phyloP scores from a whole-genome alignment of 2,113 vertebrate species.

The Dasyornis broadbenti region DNA sequence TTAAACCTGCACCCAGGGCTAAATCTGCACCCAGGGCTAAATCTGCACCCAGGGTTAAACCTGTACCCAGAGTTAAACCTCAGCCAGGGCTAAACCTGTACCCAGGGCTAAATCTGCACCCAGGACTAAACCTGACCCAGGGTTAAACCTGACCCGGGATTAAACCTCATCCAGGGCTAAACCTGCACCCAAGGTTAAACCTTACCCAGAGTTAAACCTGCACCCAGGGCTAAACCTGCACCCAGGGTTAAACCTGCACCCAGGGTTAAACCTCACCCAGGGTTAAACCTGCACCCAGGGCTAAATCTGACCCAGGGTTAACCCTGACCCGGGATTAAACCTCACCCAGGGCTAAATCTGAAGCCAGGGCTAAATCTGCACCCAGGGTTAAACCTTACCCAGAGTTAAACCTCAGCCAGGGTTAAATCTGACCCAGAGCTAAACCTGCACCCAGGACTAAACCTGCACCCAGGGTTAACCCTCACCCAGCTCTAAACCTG shows the following conservation, averaged over 20 bases:
- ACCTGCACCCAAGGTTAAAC: neutral
- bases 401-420: too few species aligned
- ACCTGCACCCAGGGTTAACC: neutral
- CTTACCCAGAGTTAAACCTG: too few species aligned
- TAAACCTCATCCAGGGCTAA: accelerated
- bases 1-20: neutral
- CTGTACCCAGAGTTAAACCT: too few species aligned
- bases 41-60: neutral
- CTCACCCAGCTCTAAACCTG: neutral
- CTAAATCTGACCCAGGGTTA: too few species aligned
- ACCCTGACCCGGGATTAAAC: too few species aligned
- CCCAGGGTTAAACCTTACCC: neutral
- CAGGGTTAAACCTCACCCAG: too few species aligned
- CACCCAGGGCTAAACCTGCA: neutral
- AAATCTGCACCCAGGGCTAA: neutral
- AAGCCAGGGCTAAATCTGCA: too few species aligned
- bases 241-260: accelerated
- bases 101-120: too few species aligned
- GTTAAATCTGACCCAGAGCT: neutral
- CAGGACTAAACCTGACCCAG: too few species aligned
- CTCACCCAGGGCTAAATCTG: too few species aligned
- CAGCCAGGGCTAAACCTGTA: neutral
- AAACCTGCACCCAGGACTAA: too few species aligned
- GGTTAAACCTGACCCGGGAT: accelerated
- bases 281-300: neutral